Evolutionary conservation across 92 coral and sea anemone genomes (phyloP), one percentile per base, ranked within the genome.

Genomic region (Actinernus sp.): DNA sequence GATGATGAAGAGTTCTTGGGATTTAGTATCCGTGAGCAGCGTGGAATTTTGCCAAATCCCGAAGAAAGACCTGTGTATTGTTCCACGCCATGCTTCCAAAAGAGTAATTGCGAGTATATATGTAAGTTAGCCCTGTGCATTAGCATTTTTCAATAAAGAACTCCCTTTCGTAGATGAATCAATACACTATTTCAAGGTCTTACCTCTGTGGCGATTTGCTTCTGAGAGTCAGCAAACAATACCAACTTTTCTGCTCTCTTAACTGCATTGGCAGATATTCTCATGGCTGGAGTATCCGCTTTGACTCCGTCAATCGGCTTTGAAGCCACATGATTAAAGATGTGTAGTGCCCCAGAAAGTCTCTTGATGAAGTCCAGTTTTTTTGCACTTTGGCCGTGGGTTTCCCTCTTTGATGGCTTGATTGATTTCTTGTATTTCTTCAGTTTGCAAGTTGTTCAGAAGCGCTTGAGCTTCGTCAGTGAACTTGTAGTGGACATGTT

Each of bases 371-470:
- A 51, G 58, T 83, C 84, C 56, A 65, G n/a, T 40, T 29, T 29
- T 59, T 44, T 83, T 83, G 65, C 58, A 76, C 46, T 83, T 83
- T 7, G 78, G 84, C 12, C 58, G 63, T 24, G 80, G 84, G 26
- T 74, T 32, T 26, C 85, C 90, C n/a, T 84, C 76, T 14, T 44
- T 49, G 25, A 84, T 77, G 17, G 85, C 85, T 9, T 60, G 61
- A 31, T 84, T 76, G 11, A 84, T 52, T 12, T 69, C 80, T 16
- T 49, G 61, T 26, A 84, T 84, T 30, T 67, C 64, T 37, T 77
- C 46, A 12, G 25, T 26, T 30, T 76, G 55, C 1, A 70, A 25
- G 13, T 57, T 14, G 33, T 63, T 55, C 0, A 84, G 50, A 21
- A 77, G 31, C 36, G 21, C 33, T 31, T 38, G 62, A 5, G 85